Conservation (phyloP, 2,797 vertebrate genomes). For the Pantherophis vulpinus region DNA sequence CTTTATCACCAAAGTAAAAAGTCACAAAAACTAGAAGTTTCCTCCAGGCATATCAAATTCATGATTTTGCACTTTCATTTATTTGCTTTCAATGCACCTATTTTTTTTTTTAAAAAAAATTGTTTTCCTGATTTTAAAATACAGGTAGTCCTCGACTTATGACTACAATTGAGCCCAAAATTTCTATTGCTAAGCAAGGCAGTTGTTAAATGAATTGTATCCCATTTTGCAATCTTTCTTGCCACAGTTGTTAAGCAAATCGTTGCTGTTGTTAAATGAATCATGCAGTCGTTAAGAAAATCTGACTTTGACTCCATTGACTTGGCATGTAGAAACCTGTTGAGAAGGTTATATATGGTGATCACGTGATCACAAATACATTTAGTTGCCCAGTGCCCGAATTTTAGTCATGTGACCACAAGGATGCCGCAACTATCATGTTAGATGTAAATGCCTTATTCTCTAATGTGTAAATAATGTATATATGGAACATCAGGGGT, state of each 20-base stretch:
- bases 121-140: not conserved
- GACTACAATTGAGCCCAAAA: not conserved
- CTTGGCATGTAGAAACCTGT: not conserved
- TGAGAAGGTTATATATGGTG: not conserved
- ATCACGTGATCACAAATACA: not conserved
- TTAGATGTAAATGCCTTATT: too few relatives aligned
- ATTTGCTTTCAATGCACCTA: slow-evolving; percentile 8
- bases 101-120: not conserved
- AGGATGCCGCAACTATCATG: not conserved
- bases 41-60: not conserved
- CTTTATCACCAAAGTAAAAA: not conserved
- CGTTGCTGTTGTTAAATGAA: not conserved
- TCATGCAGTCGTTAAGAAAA: not conserved
- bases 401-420: not conserved
- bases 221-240: too few relatives aligned
- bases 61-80: slow-evolving; percentile 7
- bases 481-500: too few relatives aligned
- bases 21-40: not conserved
- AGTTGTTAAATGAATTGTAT: too few relatives aligned
- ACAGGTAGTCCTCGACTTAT: not conserved
- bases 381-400: not conserved
- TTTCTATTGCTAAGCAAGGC: not conserved
- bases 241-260: too few relatives aligned
- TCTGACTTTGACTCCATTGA: not conserved
- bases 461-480: too few relatives aligned